phyloP scores from a whole-genome alignment of 1,140 invertebrate genomes.

The Aphidius ervi region DNA sequence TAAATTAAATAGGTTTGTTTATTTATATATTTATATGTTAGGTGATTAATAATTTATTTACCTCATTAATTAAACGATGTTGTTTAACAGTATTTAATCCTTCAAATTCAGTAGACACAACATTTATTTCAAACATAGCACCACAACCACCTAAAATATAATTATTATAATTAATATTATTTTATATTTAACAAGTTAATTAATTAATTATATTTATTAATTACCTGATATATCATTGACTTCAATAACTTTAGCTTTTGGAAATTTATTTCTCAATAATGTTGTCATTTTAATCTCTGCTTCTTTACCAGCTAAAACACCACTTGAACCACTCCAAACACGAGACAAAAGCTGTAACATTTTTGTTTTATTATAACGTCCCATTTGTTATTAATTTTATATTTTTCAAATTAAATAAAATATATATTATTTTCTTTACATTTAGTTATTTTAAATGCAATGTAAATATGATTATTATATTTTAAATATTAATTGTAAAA shows the following conservation, averaged over 20 bases:
- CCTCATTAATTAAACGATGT: constrained; percentile 74
- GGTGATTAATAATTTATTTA: constrained; percentile 30
- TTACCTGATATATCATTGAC: constrained; percentile 69
- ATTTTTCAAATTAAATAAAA: too few relatives aligned
- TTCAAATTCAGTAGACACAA: constrained; percentile 72
- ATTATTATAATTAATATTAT: constrained; percentile 17
- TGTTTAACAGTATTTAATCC: constrained; percentile 75
- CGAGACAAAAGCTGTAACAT: constrained; percentile 47
- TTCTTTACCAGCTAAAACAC: constrained; percentile 41
- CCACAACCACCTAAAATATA: constrained; percentile 71
- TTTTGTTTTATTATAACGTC: constrained; percentile 41
- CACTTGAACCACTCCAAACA: constrained; percentile 45
- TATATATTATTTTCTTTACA: too few relatives aligned
- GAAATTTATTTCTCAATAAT: constrained; percentile 58
- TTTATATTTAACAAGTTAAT: constrained; percentile 17
- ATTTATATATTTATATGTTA: constrained; percentile 10
- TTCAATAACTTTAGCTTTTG: constrained; percentile 63
- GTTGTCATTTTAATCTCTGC: constrained; percentile 48
- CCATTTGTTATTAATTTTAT: background rate
- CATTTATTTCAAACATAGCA: constrained; percentile 80
- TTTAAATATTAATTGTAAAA: too few relatives aligned
- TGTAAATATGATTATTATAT: too few relatives aligned
- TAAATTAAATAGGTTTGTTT: constrained; percentile 21
- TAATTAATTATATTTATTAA: constrained; percentile 10
- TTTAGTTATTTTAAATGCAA: too few relatives aligned